A percentile compares a stretch with the other conserved stretches of the same genome.
Conservation (phyloP, 1,140 invertebrate genomes). For the Orussus abietinus region DNA sequence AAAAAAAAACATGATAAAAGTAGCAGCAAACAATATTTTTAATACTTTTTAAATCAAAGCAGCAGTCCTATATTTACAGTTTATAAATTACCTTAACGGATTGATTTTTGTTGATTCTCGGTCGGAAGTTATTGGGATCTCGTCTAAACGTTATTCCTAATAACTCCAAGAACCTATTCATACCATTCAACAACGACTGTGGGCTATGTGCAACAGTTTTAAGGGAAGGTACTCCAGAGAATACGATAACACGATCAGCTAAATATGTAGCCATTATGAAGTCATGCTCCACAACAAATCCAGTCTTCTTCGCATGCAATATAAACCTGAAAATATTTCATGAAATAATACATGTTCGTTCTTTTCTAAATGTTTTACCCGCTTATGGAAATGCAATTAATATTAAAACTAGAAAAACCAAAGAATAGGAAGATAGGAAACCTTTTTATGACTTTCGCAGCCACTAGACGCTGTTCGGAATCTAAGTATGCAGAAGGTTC, state of each 20-base stretch:
- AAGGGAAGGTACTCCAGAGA: conserved; percentile 91
- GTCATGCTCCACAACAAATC: conserved; percentile 99
- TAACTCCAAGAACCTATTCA: conserved; percentile 97
- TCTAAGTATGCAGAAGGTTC: conserved; percentile 99
- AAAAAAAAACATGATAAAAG: conserved; percentile 9
- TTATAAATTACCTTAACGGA: conserved; percentile 80
- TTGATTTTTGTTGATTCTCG: conserved; percentile 94
- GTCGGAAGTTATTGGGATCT: conserved; percentile 98
- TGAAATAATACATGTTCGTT: conserved; percentile 9
- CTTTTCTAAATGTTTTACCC: background rate
- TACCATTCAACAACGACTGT: conserved; percentile 91
- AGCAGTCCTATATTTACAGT: conserved; percentile 9
- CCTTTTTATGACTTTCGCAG: conserved; percentile 98
- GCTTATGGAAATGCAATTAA: conserved; percentile 3
- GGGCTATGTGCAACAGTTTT: conserved; percentile 86
- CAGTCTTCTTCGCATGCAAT: conserved; percentile 98
- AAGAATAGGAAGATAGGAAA: conserved; percentile 35
- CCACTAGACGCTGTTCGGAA: conserved; percentile 99
- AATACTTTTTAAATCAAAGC: conserved; percentile 2
- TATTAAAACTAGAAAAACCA: conserved; percentile 9
- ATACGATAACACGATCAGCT: conserved; percentile 97
- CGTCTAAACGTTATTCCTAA: conserved; percentile 96
- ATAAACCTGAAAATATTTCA: conserved; percentile 77
- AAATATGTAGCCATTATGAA: conserved; percentile 99
- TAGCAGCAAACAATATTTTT: conserved; percentile 4